Base-by-base conservation (phyloP, 92 coral and sea anemone species). In the Montipora capitata region DNA sequence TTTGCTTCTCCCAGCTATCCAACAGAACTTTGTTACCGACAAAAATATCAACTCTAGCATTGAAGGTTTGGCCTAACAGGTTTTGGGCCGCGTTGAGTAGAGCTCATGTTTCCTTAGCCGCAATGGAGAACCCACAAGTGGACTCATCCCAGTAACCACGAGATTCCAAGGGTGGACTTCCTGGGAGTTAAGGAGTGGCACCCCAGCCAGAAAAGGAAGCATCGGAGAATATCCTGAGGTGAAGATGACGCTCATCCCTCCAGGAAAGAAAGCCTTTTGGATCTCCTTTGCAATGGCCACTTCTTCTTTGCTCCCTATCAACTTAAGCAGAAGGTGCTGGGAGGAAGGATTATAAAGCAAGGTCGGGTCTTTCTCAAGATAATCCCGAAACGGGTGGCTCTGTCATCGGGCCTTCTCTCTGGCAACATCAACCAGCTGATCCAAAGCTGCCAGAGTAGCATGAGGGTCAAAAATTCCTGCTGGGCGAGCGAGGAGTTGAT, bases 381-480 rank as follows among this genome's bases (percentile, higher is more conserved):
- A 12, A 80, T 74, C 6, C 76, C 74, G 27, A 79, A 87, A 14
- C 87, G 27, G 11, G 68, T 71, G 2, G 87, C 87, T 40, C 63
- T 17, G 8, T 63, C 92, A 45, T 68, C 35, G 1, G 4, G 14
- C 65, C 3, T 39, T 80, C 57, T 88, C 82, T 57, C 77, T 44
- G 45, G 92, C 83, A 10, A 56, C 16, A 27, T 88, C 84, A 1
- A 74, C 72, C 20, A 88, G 57, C 27, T 82, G 66, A 27, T 88
- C 92, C 39, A 88, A 35, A 3, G 92, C 87, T 49, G 84, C 92
- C 18, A 88, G 52, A 3, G 88, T 18, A 45, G 88, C 83, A 14
- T 74, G 61, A 2, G 92, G 45, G 43, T 82, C 69, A 82, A 88
- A 88, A 15, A 87, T 38, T 15, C 20, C 70, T 0, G 79, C 10